Base-by-base conservation (phyloP, 1,140 invertebrate genomes). In the Solenopsis invicta region DNA sequence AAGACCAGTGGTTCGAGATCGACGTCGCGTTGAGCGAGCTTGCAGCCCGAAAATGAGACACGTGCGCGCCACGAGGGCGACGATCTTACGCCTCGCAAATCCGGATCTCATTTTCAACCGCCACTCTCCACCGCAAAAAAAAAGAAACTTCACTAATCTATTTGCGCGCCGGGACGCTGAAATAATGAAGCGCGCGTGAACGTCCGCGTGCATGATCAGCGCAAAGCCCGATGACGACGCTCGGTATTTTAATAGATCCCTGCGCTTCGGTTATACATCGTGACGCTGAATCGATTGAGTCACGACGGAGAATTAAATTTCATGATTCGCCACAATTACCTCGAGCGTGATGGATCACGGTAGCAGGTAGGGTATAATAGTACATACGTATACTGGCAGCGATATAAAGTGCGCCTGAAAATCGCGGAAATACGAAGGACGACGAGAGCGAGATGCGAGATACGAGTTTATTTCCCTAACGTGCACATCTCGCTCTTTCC, bases 1-100 rank as follows among this genome's bases (percentile, higher is more conserved):
- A 54, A 18, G 50, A 1, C 37, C 29, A 12, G 4, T 4, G 50
- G 34, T 12, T 37, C 16, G 75, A 16, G 48, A 52, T 71, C 66
- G 50, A 50, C 54, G 5, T n/a, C 41, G 13, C 50, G 66, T 76
- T 48, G 8, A 71, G 66, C 59, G 34, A 69, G 8, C 21, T n/a
- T 18, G 41, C n/a, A 67, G 12, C 29, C 9, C 41, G 24, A 45
- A 67, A 41, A 67, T 9, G 34, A 48, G 21, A 72, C 88, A 89
- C 75, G 56, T 89, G 88, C 62, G 66, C 62, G 76, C 56, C 88
- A 89, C 50, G 64, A 89, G 66, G 61, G 72, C 56, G 75, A 54
- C 66, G 61, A 86, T 89, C 88, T 76, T 76, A 87, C 88, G 82
- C 62, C 52, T 74, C 52, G 82, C 34, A 37, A 56, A 86, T 81